A percentile compares a stretch with the other conserved stretches of the same genome.
These are phyloP conservation scores for Cephalopterus ornatus DNA, from an alignment of 2,113 vertebrate species.

Conservation along the genomic window DNA sequence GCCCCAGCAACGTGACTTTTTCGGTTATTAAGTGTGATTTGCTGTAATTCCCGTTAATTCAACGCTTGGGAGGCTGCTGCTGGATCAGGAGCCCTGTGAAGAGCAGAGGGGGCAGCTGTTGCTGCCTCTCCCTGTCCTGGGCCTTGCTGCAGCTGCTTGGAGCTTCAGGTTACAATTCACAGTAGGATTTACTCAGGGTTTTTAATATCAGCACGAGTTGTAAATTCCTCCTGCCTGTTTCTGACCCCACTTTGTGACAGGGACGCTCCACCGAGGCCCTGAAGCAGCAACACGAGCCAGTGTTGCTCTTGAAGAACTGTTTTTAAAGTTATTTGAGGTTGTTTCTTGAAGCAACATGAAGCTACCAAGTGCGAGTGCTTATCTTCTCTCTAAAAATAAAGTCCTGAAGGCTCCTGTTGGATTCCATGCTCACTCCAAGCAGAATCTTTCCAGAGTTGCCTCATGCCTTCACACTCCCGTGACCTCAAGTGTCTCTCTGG, in stretches of 20 bases:
- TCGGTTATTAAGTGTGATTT: neutral
- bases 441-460: neutral
- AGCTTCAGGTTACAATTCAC: neutral
- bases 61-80: neutral
- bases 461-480: rapidly evolving
- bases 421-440: neutral
- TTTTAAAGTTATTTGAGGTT: neutral
- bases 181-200: neutral
- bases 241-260: neutral
- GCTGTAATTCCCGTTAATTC: neutral
- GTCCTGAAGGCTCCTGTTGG: neutral
- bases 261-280: neutral
- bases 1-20: neutral
- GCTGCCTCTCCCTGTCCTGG: neutral
- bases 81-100: neutral
- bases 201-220: neutral
- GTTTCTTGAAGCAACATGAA: neutral
- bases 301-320: neutral
- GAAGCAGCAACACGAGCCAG: rapidly evolving
- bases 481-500: neutral
- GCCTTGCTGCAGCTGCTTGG: neutral
- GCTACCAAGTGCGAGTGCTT: neutral
- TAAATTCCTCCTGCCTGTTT: neutral
- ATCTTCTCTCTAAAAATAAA: neutral
- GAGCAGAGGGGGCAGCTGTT: neutral